phyloP scores from a whole-genome alignment of 2,113 vertebrate genomes.

The Aythya baeri region DNA sequence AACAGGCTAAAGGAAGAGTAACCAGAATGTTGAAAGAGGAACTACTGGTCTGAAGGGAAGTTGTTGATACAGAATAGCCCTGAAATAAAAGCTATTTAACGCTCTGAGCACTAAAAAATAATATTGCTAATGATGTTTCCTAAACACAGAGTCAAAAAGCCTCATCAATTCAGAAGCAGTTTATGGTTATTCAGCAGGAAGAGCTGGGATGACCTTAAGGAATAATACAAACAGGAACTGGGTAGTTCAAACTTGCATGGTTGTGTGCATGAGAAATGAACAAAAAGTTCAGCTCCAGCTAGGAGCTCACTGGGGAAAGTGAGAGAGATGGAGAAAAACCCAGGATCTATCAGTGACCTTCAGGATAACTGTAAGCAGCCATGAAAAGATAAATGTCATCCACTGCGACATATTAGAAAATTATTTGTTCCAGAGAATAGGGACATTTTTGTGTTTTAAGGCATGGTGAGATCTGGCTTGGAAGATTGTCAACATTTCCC shows the following conservation, averaged over 20 bases:
- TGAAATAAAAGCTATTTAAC: not conserved
- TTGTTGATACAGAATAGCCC: not conserved
- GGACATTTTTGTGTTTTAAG: not conserved
- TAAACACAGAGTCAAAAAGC: not conserved
- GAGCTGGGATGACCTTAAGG: not conserved
- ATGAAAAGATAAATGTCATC: not conserved
- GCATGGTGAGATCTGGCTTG: not conserved
- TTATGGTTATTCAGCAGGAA: not conserved
- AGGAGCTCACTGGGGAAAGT: not conserved
- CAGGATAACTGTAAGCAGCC: not conserved
- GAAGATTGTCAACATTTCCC: not conserved
- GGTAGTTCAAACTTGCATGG: not conserved
- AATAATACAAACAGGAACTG: not conserved
- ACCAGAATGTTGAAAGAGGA: not conserved
- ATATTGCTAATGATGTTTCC: not conserved
- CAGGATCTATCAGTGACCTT: rapidly evolving
- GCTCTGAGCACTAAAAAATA: not conserved
- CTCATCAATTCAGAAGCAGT: not conserved
- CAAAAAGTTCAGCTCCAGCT: not conserved
- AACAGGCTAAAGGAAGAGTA: not conserved
- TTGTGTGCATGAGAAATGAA: not conserved
- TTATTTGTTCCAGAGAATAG: not conserved
- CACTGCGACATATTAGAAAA: not conserved
- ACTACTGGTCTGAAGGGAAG: not conserved
- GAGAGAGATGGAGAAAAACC: not conserved